phyloP scores from a whole-genome alignment of 1,140 invertebrate species.

The Papilio polytes region DNA sequence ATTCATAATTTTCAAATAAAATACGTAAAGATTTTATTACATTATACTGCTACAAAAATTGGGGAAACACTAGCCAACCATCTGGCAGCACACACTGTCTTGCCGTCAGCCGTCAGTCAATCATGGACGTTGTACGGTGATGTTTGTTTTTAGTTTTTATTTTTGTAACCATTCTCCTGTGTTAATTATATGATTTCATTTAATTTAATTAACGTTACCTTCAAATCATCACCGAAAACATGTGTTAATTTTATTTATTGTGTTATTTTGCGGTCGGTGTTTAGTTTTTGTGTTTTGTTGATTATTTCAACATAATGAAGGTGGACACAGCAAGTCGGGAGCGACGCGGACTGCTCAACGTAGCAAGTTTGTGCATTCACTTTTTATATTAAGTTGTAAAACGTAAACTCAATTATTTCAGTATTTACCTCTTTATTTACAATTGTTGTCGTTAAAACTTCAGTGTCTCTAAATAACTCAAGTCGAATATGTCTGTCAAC shows the following conservation, averaged over 20 bases:
- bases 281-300: slow-evolving; percentile 65
- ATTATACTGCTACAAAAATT: too few species aligned
- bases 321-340: slow-evolving; percentile 68
- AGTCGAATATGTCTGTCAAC: not conserved
- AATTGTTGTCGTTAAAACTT: not conserved
- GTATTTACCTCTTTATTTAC: not conserved
- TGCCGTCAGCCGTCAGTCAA: slow-evolving; percentile 50
- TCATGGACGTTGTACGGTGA: slow-evolving; percentile 60
- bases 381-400: slow-evolving; percentile 35
- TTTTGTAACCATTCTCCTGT: slow-evolving; percentile 65
- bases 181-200: slow-evolving; percentile 63
- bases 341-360: slow-evolving; percentile 65
- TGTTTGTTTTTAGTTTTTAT: slow-evolving; percentile 63
- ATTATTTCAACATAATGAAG: slow-evolving; percentile 76
- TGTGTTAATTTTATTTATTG: slow-evolving; percentile 54
- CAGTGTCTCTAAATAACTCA: not conserved
- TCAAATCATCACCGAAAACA: slow-evolving; percentile 52
- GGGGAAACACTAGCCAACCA: too few species aligned
- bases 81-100: not conserved
- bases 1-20: too few species aligned
- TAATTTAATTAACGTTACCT: slow-evolving; percentile 54
- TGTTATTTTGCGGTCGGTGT: slow-evolving; percentile 56
- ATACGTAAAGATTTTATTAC: too few species aligned
- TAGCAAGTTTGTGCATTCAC: slow-evolving; percentile 66
- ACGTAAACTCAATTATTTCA: not conserved